Conservation (phyloP, 2,797 vertebrate genomes). For the Chiroxiphia lanceolata region DNA sequence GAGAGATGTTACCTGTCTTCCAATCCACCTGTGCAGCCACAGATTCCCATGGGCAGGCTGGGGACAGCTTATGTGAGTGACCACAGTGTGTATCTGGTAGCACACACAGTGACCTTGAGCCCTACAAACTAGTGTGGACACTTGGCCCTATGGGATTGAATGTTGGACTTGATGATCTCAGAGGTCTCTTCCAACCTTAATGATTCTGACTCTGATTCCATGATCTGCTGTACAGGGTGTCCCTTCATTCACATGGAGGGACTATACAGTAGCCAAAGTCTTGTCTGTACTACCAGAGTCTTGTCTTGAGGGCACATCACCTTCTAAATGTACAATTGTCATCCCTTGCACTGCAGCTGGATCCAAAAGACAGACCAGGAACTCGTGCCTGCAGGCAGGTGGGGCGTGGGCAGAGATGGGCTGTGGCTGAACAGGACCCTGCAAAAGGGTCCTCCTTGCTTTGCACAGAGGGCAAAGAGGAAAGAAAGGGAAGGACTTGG, state of each 20-base stretch:
- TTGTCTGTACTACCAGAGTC: not conserved
- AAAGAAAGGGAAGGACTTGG: not conserved
- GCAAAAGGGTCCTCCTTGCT: not conserved
- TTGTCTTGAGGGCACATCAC: not conserved
- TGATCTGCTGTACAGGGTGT: not conserved
- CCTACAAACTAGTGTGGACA: rapidly evolving
- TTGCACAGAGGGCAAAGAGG: not conserved
- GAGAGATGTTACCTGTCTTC: not conserved
- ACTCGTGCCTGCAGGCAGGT: rapidly evolving
- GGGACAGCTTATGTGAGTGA: not conserved
- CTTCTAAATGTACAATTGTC: not conserved
- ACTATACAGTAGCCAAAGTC: not conserved
- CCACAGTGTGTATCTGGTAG: no score
- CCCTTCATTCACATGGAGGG: not conserved
- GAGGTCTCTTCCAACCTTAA: no score
- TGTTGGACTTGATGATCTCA: not conserved
- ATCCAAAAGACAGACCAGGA: not conserved
- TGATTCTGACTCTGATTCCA: no score
- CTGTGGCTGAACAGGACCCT: not conserved
- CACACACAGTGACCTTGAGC: not conserved
- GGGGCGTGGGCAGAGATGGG: not conserved
- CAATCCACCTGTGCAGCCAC: not conserved
- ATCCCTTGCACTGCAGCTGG: not conserved
- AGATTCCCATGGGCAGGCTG: not conserved
- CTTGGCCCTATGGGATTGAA: no score